phyloP scores from a whole-genome alignment of 2,797 vertebrate genomes.

The Coluber constrictor region DNA sequence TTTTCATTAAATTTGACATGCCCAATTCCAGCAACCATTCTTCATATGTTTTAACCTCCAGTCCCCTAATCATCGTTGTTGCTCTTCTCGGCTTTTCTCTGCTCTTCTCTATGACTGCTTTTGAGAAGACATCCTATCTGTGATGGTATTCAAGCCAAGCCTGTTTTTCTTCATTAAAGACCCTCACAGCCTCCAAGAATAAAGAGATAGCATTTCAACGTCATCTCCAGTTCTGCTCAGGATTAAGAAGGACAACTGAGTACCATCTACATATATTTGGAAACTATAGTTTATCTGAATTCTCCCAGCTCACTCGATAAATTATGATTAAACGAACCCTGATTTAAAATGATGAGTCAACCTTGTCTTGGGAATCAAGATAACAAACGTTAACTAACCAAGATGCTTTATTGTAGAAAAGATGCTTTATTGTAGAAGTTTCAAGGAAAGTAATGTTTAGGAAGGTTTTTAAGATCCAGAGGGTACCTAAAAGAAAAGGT shows the following conservation, averaged over 20 bases:
- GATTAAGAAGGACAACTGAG: neutral
- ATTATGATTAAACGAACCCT: neutral
- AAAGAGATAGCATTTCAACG: neutral
- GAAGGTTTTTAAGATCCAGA: neutral
- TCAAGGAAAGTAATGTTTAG: neutral
- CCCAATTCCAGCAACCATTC: neutral
- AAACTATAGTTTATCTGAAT: neutral
- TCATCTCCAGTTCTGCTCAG: neutral
- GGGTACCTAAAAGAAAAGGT: neutral
- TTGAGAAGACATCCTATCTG: neutral
- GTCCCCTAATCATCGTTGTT: neutral
- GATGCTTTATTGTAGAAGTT: neutral
- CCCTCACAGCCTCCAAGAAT: neutral
- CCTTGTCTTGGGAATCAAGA: neutral
- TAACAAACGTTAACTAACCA: neutral
- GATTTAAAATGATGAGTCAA: neutral
- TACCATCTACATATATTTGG: neutral
- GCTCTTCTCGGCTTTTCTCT: neutral
- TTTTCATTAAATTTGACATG: neutral
- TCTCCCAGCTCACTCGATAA: neutral
- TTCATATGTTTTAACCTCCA: neutral
- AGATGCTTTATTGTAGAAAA: neutral
- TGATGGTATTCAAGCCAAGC: neutral
- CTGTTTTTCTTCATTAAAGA: neutral
- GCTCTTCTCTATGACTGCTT: neutral